These are phyloP conservation scores for Heliconius ismenius DNA, from an alignment of 2,888 invertebrate species.

Conservation along the genomic window DNA sequence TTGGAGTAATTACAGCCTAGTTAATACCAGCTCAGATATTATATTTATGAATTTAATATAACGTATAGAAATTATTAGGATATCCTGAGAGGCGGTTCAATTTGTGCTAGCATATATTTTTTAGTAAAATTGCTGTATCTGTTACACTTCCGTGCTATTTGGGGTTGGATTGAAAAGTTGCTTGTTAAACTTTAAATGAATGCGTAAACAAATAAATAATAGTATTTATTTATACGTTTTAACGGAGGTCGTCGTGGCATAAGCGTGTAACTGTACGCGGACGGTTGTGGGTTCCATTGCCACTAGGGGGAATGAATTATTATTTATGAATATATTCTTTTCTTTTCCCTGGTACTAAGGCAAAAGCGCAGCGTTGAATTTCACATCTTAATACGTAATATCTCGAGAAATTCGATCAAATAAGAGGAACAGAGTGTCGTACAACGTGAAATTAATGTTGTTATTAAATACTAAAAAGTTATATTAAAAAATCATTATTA, in stretches of 20 bases:
- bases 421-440: too few species aligned
- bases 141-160: background rate
- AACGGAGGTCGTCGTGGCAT: too few species aligned
- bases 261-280: too few species aligned
- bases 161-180: constrained; percentile 2
- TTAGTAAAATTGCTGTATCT: constrained; percentile 14
- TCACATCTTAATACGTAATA: too few species aligned
- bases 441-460: background rate
- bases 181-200: background rate
- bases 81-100: constrained; percentile 24
- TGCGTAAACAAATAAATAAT: background rate
- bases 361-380: too few species aligned
- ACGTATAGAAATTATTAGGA: constrained; percentile 33
- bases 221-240: too few species aligned
- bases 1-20: constrained; percentile 27
- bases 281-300: too few species aligned
- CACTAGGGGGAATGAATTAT: too few species aligned
- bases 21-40: constrained; percentile 24
- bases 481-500: background rate
- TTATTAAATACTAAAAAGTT: background rate
- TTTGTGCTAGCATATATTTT: constrained; percentile 22
- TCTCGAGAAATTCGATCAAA: too few species aligned
- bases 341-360: background rate
- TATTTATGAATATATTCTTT: background rate
- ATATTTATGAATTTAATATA: constrained; percentile 35